Evolutionary conservation across 1,140 invertebrate species (phyloP).

Genomic region (Dolichoris vasculosae): DNA sequence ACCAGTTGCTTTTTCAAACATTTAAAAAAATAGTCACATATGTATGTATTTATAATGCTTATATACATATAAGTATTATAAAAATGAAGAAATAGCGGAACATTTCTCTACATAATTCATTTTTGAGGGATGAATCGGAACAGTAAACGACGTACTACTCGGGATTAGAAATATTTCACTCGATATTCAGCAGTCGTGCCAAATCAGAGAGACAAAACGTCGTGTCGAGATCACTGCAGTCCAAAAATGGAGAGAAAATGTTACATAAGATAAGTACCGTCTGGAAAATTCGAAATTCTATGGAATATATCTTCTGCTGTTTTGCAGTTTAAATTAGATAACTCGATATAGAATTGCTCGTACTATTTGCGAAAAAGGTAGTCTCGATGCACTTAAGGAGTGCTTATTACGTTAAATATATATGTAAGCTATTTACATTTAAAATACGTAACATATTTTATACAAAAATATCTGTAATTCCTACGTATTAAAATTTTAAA

Average conservation of each 20-base stretch:
- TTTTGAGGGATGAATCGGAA: conserved; percentile 8
- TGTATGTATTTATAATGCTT: background rate
- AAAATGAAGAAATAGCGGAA: background rate
- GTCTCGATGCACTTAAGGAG: background rate
- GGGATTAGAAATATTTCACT: conserved; percentile 47
- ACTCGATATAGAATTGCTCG: background rate
- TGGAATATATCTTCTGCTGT: background rate
- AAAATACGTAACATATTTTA: background rate
- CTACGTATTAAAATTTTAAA: too few relatives aligned
- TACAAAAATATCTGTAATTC: too few relatives aligned
- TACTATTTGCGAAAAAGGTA: background rate
- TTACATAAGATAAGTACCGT: conserved; percentile 6
- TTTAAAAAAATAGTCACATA: too few relatives aligned
- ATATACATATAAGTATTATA: background rate
- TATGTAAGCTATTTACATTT: background rate
- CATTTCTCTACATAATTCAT: conserved; percentile 36
- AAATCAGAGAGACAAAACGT: conserved; percentile 31
- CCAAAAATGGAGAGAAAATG: conserved; percentile 5
- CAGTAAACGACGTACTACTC: background rate
- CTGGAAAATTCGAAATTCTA: conserved; percentile 8
- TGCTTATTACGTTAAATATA: too few relatives aligned
- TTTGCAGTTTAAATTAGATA: background rate
- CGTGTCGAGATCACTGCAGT: background rate
- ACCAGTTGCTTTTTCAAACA: too few relatives aligned
- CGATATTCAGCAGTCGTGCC: conserved; percentile 46